Evolutionary conservation across 2,113 vertebrate species (phyloP).

Genomic region (Halichoerus grypus): DNA sequence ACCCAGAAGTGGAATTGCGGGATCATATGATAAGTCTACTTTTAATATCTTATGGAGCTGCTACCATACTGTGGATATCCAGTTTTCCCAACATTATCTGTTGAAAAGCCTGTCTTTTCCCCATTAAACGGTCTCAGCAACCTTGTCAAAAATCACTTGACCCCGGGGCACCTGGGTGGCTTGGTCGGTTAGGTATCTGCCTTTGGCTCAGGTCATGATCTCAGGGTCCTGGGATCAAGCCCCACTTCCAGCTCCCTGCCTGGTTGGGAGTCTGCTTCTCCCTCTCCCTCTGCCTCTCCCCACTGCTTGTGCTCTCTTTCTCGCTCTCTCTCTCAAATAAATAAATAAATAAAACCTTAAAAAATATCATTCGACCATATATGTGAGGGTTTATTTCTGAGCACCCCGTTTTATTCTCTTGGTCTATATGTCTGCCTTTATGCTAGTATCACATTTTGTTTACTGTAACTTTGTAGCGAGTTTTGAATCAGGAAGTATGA

Average conservation of each 20-base stretch:
- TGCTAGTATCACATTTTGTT: background rate
- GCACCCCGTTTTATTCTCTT: background rate
- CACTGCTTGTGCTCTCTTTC: background rate
- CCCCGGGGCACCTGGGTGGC: background rate
- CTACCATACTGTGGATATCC: background rate
- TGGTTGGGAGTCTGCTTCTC: background rate
- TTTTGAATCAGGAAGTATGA: background rate
- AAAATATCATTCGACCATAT: background rate
- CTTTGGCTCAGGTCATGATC: background rate
- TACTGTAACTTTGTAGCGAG: background rate
- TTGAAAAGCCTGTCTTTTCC: background rate
- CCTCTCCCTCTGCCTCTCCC: background rate
- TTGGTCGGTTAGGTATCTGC: rapidly evolving
- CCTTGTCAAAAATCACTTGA: background rate
- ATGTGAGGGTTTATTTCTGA: background rate
- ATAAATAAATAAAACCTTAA: background rate
- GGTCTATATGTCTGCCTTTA: background rate
- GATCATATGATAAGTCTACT: background rate
- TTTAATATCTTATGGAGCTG: background rate
- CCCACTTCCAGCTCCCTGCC: rapidly evolving
- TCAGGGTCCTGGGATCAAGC: background rate
- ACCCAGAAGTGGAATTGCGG: background rate
- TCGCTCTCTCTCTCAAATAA: background rate
- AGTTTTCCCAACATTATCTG: background rate
- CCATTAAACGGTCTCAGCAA: background rate